These are phyloP conservation scores for Lasioglossum villosulum DNA, from an alignment of 2,888 invertebrate species.

Conservation along the genomic window DNA sequence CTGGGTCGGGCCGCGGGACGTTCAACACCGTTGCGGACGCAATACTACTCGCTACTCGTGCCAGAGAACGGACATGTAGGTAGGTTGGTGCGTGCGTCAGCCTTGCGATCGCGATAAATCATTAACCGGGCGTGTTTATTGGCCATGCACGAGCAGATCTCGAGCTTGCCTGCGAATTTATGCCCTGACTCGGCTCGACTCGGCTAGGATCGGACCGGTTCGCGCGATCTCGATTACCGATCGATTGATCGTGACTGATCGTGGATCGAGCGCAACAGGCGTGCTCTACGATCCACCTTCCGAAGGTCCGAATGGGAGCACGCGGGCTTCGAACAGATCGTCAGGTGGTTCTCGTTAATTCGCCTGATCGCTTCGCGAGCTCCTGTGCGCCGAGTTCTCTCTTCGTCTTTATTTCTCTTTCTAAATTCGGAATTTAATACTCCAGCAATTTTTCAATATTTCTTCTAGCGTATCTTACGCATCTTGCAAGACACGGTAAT, in stretches of 20 bases:
- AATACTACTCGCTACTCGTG: not conserved
- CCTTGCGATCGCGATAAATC: conserved; percentile 63
- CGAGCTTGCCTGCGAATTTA: conserved; percentile 62
- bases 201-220: not conserved
- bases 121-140: conserved; percentile 70
- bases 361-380: not conserved
- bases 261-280: conserved; percentile 55
- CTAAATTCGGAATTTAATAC: no score
- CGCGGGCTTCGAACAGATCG: not conserved
- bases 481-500: no score
- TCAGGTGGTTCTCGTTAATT: conserved; percentile 28
- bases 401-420: not conserved
- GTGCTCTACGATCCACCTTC: conserved; percentile 15
- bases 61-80: not conserved
- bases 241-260: conserved; percentile 43
- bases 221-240: conserved; percentile 55
- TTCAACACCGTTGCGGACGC: not conserved
- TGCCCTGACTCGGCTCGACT: conserved; percentile 19
- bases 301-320: not conserved
- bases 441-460: no score
- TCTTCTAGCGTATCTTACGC: no score
- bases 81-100: conserved; percentile 43
- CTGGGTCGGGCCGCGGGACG: not conserved
- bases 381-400: not conserved
- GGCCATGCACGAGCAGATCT: conserved; percentile 68